Evolutionary conservation across 30 jellyfish, hydroid and myxozoan species (phyloP), one percentile per base, ranked within the genome.

Genomic region (Catostylus mosaicus): DNA sequence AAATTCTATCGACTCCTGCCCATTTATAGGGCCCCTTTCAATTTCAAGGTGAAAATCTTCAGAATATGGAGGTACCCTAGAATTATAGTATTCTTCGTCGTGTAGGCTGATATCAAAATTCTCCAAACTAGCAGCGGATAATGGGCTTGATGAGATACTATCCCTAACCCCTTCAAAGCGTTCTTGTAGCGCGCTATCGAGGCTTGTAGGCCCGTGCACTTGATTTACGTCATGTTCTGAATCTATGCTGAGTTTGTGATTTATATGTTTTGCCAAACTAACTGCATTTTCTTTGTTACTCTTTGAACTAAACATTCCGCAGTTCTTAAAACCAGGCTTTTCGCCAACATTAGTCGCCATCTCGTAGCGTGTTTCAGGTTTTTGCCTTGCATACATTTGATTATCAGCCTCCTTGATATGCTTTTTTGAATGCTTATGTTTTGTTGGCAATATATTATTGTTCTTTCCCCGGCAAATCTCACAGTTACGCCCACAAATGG

Each of bases 401-500:
- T 24, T 18, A 7, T 14, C 64, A 2, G 37, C 32, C 12, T 68
- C 80, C 43, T 24, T 7, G 26, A 36, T n/a, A 0, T 38, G 59
- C 34, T 33, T 46, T 23, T 68, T 36, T 14, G 8, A 2, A 19
- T 43, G 59, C 27, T 12, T 38, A 2, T 75, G 64, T 14, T 75
- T 33, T 0, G 70, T 29, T 10, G 36, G 64, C 2, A 61, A 12
- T 19, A 77, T 43, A 2, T 82, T 82, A 33, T 31, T 71, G 35
- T 82, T 82, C 33, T 45, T 24, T 26, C 92, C 92, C 19, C 86
- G 92, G 59, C 92, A 82, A 1, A 82, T 65, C 59, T 69, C 75
- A 38, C 92, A 82, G 30, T 82, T 82, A 38, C 92, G 80, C 37
- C 92, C 92, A 48, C 92, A 82, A 61, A 82, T 43, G 12, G 85